Conservation (phyloP, 2,888 invertebrate genomes). For the Drosophila pseudotalamancana region DNA sequence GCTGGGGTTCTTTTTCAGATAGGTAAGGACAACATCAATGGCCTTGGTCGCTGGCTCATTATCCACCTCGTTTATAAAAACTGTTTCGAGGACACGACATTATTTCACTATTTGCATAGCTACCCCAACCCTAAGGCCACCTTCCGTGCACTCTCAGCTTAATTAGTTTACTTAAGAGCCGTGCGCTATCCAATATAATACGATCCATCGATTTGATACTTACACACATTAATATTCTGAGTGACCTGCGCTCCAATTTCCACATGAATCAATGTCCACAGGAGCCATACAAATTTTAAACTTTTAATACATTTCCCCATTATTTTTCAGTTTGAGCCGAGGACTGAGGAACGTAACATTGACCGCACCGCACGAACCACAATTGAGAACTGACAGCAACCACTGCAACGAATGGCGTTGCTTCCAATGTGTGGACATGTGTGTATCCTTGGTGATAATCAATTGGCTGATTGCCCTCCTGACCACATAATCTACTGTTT, state of each 20-base stretch:
- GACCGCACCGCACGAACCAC: constrained; percentile 51
- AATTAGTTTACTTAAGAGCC: constrained; percentile 59
- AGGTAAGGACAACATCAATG: constrained; percentile 89
- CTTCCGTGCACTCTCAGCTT: constrained; percentile 14
- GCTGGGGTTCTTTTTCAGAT: constrained; percentile 88
- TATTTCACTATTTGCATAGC: constrained; percentile 34
- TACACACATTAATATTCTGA: constrained; percentile 90
- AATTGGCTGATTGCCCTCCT: constrained; percentile 48
- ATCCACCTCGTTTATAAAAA: constrained; percentile 89
- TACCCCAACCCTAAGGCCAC: neutral
- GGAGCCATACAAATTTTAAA: constrained; percentile 43
- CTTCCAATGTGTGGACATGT: constrained; percentile 64
- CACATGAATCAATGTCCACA: constrained; percentile 35
- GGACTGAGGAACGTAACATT: neutral
- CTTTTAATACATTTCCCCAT: constrained; percentile 26
- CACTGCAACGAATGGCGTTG: neutral
- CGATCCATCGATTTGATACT: constrained; percentile 80
- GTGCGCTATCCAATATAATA: neutral
- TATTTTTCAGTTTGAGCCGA: constrained; percentile 13
- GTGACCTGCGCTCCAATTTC: constrained; percentile 86
- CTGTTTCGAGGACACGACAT: constrained; percentile 34
- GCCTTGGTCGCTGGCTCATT: constrained; percentile 90
- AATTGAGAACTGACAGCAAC: constrained; percentile 50
- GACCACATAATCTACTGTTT: constrained; percentile 42
- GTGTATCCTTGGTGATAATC: constrained; percentile 77